Evolutionary conservation across 2,888 invertebrate genomes (phyloP).

Genomic region (Campoplex nolae): DNA sequence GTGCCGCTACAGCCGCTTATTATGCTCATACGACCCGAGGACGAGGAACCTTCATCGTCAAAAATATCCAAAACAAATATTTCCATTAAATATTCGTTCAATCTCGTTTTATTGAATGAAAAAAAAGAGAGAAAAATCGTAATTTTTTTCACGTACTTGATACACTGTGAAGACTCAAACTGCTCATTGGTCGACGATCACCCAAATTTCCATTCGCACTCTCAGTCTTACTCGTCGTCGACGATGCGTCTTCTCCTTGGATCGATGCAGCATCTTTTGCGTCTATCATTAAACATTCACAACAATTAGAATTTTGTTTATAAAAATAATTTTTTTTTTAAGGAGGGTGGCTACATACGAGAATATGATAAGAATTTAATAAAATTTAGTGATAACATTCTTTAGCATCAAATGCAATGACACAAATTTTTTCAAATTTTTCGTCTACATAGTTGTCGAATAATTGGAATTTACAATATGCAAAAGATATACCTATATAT

Average conservation of each 20-base stretch:
- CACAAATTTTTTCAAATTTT: too few species aligned
- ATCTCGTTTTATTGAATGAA: neutral
- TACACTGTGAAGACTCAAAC: conserved; percentile 89
- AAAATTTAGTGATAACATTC: too few species aligned
- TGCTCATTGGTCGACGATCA: conserved; percentile 88
- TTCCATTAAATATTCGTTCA: neutral
- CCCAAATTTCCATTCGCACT: conserved; percentile 76
- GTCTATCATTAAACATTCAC: conserved; percentile 68
- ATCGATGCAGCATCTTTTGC: conserved; percentile 75
- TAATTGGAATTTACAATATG: too few species aligned
- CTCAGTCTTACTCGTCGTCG: conserved; percentile 71
- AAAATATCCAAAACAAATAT: neutral
- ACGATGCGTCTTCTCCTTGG: conserved; percentile 66
- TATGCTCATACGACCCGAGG: conserved; percentile 93
- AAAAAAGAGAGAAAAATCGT: neutral
- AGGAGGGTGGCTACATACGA: too few species aligned
- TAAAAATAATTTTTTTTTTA: neutral
- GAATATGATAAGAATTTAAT: too few species aligned
- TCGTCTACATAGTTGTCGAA: too few species aligned
- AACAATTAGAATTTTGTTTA: neutral
- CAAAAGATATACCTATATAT: too few species aligned
- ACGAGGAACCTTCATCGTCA: conserved; percentile 87
- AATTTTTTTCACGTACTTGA: conserved; percentile 85
- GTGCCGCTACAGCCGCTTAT: conserved; percentile 90
- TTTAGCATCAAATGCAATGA: too few species aligned